Percentiles rank a stretch among this genome's conserved stretches.
Conservation (phyloP, 2,797 vertebrate genomes). For the Sciurus vulgaris region DNA sequence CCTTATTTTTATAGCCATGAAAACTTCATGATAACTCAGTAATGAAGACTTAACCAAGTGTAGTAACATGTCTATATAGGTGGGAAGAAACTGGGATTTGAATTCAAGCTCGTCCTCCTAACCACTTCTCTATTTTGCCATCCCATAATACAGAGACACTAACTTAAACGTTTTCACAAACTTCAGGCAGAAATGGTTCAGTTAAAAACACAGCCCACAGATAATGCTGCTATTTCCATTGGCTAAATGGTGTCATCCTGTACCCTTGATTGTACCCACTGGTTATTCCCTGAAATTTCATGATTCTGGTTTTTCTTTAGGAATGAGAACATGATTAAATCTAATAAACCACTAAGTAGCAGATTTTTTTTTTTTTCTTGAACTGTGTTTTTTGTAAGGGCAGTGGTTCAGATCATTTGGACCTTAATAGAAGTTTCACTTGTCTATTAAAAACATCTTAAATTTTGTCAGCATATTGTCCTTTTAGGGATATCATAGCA, state of each 20-base stretch:
- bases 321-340: background rate
- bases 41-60: background rate
- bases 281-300: constrained; percentile 20
- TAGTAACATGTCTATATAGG: background rate
- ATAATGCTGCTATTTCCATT: background rate
- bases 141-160: background rate
- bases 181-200: background rate
- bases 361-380: background rate
- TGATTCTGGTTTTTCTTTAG: background rate
- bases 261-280: background rate
- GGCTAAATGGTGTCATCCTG: background rate
- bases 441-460: background rate
- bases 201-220: background rate
- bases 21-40: background rate
- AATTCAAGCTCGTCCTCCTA: background rate
- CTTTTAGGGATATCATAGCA: background rate
- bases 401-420: background rate
- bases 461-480: background rate
- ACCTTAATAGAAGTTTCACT: background rate
- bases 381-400: background rate
- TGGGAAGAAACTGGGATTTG: background rate
- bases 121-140: background rate
- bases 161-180: background rate
- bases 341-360: background rate
- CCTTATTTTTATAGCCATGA: background rate